Evolutionary conservation across 2,888 invertebrate genomes (phyloP).

Genomic region (Abscondita cerata): DNA sequence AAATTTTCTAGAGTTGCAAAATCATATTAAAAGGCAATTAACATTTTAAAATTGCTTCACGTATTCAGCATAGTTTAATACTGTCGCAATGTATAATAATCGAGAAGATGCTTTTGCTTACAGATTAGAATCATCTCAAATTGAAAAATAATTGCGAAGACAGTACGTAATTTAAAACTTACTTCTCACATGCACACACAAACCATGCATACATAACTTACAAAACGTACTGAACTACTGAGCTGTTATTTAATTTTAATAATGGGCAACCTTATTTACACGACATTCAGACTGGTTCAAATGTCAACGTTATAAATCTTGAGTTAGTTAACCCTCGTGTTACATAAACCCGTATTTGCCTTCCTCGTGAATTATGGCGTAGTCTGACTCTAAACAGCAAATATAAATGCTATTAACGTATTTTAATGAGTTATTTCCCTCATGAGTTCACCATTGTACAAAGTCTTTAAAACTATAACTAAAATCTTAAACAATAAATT

Average conservation of each 20-base stretch:
- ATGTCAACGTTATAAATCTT: slow-evolving; percentile 56
- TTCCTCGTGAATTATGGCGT: slow-evolving; percentile 54
- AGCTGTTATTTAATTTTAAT: slow-evolving; percentile 19
- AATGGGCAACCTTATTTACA: slow-evolving; percentile 46
- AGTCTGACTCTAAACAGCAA: slow-evolving; percentile 52
- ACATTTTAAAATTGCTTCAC: too few species aligned
- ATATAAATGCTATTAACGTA: slow-evolving; percentile 57
- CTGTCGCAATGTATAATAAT: too few species aligned
- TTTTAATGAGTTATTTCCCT: slow-evolving; percentile 50
- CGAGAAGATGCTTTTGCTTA: too few species aligned
- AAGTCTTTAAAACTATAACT: not conserved
- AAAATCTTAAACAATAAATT: slow-evolving; percentile 4
- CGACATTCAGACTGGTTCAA: slow-evolving; percentile 50
- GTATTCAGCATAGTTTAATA: too few species aligned
- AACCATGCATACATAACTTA: not conserved
- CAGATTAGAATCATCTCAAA: too few species aligned
- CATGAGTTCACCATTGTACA: slow-evolving; percentile 11
- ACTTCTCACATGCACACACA: not conserved
- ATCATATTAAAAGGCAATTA: too few species aligned
- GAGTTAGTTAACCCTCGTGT: slow-evolving; percentile 53
- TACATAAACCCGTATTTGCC: slow-evolving; percentile 52
- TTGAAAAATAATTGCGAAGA: too few species aligned
- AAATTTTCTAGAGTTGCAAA: too few species aligned
- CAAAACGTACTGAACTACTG: slow-evolving; percentile 14
- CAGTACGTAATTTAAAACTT: too few species aligned